A percentile compares a stretch with the other conserved stretches of the same genome.
Evolutionary conservation across 2,888 invertebrate species (phyloP).

Genomic region (Luffia ferchaultella): DNA sequence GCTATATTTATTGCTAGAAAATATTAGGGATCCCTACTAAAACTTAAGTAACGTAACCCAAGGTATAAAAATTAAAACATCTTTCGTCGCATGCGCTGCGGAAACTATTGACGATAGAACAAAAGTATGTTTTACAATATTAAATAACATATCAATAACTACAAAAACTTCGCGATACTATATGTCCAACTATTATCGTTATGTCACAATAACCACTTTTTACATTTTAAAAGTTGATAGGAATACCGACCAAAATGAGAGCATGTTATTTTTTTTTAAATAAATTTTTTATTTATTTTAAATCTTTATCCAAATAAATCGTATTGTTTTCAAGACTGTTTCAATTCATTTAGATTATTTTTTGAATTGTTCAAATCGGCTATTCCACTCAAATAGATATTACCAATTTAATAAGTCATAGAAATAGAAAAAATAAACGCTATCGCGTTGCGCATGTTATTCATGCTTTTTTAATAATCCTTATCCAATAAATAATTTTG

Average conservation of each 20-base stretch:
- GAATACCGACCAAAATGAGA: no score
- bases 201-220: background rate
- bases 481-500: background rate
- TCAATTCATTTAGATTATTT: background rate
- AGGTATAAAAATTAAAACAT: background rate
- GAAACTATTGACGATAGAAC: background rate
- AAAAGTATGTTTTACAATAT: background rate
- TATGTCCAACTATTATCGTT: background rate
- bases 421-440: background rate
- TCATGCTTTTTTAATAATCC: background rate
- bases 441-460: background rate
- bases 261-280: no score
- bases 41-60: background rate
- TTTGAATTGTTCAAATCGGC: background rate
- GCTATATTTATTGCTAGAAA: background rate
- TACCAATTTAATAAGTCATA: background rate
- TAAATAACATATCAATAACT: background rate
- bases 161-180: no score
- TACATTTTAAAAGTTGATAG: no score
- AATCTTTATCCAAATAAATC: background rate
- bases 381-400: background rate
- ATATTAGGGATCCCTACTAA: background rate
- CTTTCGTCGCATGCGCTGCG: background rate
- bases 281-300: background rate
- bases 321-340: background rate